These are phyloP conservation scores for Sphaerophoria rueppellii DNA, from an alignment of 2,888 invertebrate species.

Conservation along the genomic window DNA sequence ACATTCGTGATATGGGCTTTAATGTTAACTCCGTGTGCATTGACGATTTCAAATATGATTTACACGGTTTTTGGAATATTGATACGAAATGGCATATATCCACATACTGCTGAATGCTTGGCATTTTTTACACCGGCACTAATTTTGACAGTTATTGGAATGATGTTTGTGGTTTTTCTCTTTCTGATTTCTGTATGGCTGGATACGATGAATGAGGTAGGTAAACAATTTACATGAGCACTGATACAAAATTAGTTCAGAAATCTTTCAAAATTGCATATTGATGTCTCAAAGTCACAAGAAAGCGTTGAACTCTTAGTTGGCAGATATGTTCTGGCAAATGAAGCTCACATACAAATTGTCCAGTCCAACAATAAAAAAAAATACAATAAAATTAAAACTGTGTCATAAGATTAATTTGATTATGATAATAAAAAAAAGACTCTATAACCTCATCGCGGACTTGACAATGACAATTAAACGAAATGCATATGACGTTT, in stretches of 20 bases:
- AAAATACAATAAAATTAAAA: no score
- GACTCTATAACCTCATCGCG: no score
- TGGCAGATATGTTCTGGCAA: no score
- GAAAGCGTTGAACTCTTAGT: no score
- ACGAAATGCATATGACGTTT: no score
- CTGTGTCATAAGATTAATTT: no score
- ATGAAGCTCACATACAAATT: no score
- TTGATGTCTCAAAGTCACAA: neutral
- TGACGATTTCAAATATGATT: conserved; percentile 2
- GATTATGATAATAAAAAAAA: no score
- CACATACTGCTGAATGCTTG: conserved; percentile 27
- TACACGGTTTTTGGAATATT: conserved; percentile 53
- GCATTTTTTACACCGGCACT: conserved; percentile 51
- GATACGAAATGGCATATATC: conserved; percentile 37
- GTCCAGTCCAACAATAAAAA: no score
- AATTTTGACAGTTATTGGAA: conserved; percentile 31
- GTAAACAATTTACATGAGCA: neutral
- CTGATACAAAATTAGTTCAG: no score
- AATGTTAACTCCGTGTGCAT: conserved; percentile 28
- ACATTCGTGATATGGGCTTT: conserved; percentile 8
- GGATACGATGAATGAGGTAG: conserved; percentile 41
- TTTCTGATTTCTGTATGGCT: conserved; percentile 29
- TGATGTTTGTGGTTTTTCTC: conserved; percentile 55
- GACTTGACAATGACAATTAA: no score
- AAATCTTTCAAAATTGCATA: no score